Percentiles rank a stretch among this genome's conserved stretches.
phyloP scores from a whole-genome alignment of 2,888 invertebrate genomes.

The Enchytraeus crypticus region DNA sequence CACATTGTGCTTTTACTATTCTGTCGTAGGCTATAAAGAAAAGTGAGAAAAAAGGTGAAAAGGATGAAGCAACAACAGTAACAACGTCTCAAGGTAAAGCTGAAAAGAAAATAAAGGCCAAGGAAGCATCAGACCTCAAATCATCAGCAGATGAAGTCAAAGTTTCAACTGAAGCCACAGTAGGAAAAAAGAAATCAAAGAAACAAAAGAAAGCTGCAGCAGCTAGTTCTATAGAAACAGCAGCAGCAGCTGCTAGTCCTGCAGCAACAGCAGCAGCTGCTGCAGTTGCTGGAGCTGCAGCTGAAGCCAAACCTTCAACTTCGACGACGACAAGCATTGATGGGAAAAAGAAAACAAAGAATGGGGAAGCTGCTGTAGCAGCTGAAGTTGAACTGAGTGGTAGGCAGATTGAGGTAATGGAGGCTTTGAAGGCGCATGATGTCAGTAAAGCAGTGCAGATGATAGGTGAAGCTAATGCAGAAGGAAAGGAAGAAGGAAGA shows the following conservation, averaged over 20 bases:
- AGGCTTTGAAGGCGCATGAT: background rate
- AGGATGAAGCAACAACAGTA: too few species aligned
- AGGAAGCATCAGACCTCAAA: too few species aligned
- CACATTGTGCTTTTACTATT: too few species aligned
- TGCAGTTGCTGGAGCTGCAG: background rate
- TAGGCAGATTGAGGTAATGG: background rate
- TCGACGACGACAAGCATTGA: background rate
- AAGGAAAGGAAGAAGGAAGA: background rate
- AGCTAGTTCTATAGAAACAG: background rate
- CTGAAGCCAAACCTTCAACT: background rate
- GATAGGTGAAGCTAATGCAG: background rate
- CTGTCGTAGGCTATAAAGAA: too few species aligned
- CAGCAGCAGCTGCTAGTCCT: background rate
- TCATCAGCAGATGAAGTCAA: background rate
- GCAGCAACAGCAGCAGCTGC: background rate
- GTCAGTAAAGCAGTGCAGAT: background rate
- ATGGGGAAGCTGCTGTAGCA: background rate
- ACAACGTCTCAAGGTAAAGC: too few species aligned
- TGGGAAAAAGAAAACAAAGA: background rate
- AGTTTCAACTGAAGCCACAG: background rate
- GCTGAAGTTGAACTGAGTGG: background rate
- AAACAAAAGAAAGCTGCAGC: background rate
- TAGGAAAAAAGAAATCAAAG: background rate
- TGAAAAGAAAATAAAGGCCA: too few species aligned
- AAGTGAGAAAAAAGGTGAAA: too few species aligned